Evolutionary conservation across 2,113 vertebrate genomes (phyloP).

Genomic region (Panthera leo): DNA sequence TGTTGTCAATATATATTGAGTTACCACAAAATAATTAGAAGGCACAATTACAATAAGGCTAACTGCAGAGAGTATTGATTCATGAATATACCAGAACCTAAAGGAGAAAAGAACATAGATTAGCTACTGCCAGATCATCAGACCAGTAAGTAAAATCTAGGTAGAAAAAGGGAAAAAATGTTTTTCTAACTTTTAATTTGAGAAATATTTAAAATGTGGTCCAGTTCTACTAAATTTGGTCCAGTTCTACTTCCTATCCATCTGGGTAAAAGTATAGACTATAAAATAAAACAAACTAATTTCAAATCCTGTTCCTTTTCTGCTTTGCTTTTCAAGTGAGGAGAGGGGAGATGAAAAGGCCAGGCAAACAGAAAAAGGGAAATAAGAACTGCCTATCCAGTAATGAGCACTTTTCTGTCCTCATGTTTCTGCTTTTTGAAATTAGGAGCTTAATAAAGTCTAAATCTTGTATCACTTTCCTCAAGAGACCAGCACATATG

Average conservation of each 20-base stretch:
- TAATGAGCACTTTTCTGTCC: not conserved
- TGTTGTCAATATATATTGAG: not conserved
- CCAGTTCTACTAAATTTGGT: not conserved
- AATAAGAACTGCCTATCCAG: not conserved
- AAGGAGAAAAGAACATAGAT: not conserved
- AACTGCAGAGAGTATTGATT: not conserved
- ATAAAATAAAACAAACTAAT: constrained; percentile 28
- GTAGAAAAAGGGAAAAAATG: not conserved
- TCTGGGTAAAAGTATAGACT: not conserved
- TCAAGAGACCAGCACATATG: not conserved
- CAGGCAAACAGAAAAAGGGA: not conserved
- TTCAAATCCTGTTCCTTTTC: not conserved
- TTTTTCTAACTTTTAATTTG: constrained; percentile 7
- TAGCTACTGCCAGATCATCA: not conserved
- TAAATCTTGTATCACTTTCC: not conserved
- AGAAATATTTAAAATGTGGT: constrained; percentile 25
- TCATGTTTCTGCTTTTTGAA: not conserved
- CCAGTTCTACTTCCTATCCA: not conserved
- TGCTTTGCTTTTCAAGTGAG: not conserved
- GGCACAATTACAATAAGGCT: not conserved
- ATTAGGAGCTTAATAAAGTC: constrained; percentile 5
- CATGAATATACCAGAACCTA: not conserved
- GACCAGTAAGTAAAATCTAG: not conserved
- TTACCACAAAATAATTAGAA: constrained; percentile 26
- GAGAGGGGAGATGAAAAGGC: not conserved